These are phyloP conservation scores for Enteromius mattozi DNA, from an alignment of 2,797 vertebrate genomes.

Conservation along the genomic window DNA sequence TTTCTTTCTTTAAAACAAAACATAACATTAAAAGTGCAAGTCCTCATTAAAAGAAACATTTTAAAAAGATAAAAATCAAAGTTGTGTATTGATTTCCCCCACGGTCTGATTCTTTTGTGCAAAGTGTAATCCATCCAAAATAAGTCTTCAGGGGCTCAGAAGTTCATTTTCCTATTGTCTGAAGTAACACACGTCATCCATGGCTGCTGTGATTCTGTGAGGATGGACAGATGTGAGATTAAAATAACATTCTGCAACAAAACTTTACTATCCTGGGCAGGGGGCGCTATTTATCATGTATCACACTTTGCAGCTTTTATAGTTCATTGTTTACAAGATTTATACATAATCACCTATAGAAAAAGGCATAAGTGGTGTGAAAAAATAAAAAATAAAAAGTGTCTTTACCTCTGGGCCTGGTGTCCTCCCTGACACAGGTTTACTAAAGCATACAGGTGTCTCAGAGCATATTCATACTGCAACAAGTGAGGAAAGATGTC, in stretches of 20 bases:
- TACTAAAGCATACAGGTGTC: constrained; percentile 89
- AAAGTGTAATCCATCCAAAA: constrained; percentile 59
- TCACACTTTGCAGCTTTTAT: background rate
- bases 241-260: background rate
- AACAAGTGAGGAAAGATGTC: constrained; percentile 61
- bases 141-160: background rate
- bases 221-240: background rate
- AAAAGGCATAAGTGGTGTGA: background rate
- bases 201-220: constrained; percentile 83
- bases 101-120: constrained; percentile 66
- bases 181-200: constrained; percentile 83
- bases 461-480: constrained; percentile 91
- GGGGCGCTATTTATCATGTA: background rate
- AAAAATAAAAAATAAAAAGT: background rate
- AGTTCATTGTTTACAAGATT: background rate
- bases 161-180: constrained; percentile 53
- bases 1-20: constrained; percentile 43
- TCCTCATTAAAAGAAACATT: constrained; percentile 59
- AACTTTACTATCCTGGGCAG: background rate
- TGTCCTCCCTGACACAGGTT: constrained; percentile 91
- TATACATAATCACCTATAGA: background rate
- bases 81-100: constrained; percentile 57
- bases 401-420: constrained; percentile 80
- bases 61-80: constrained; percentile 46
- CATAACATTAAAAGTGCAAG: constrained; percentile 62